Conservation (phyloP, 2,888 invertebrate genomes). For the Microplitis manilae region DNA sequence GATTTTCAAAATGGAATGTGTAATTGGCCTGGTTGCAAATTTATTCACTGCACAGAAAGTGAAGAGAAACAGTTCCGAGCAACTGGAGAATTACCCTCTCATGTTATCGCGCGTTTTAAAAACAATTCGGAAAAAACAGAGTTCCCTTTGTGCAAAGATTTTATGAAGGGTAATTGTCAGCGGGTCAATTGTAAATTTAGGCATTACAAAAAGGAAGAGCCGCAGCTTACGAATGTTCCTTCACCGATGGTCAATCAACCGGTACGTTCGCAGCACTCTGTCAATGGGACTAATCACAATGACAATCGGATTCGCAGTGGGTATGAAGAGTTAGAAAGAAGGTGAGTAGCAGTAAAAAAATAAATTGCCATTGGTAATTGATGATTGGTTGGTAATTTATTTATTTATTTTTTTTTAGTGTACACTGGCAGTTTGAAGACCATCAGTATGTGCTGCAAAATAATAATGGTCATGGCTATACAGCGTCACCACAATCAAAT, state of each 20-base stretch:
- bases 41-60: conserved; percentile 83
- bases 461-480: conserved; percentile 53
- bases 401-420: conserved; percentile 50
- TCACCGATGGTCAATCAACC: conserved; percentile 58
- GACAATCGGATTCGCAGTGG: conserved; percentile 57
- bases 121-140: conserved; percentile 68
- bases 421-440: conserved; percentile 67
- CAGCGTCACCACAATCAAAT: conserved; percentile 61
- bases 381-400: neutral
- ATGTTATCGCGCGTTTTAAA: conserved; percentile 67
- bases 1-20: conserved; percentile 84
- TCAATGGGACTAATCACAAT: conserved; percentile 55
- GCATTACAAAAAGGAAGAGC: conserved; percentile 64
- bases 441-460: conserved; percentile 61
- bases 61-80: conserved; percentile 83
- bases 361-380: neutral
- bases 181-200: conserved; percentile 65
- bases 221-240: conserved; percentile 59
- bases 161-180: conserved; percentile 73
- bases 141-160: conserved; percentile 73
- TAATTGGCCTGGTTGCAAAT: conserved; percentile 81
- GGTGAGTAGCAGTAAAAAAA: conserved; percentile 52
- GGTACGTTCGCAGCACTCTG: conserved; percentile 60
- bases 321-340: conserved; percentile 64
- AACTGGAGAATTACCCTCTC: conserved; percentile 81